Evolutionary conservation across 2,797 vertebrate genomes (phyloP).

Genomic region (Anguilla pacifica): DNA sequence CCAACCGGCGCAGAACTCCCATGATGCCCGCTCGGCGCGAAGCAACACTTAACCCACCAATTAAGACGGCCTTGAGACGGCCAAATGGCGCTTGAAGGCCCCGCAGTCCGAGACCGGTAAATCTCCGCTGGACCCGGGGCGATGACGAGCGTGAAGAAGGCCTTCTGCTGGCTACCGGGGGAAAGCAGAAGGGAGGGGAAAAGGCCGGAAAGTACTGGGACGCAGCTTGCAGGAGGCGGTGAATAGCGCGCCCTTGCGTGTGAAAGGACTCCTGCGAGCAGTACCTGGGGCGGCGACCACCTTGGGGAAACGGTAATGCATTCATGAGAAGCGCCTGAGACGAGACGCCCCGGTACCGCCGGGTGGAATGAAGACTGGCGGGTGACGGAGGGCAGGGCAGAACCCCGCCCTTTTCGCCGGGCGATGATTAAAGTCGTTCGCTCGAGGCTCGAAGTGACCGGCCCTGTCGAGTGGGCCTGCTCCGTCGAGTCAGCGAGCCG

Average conservation of each 20-base stretch:
- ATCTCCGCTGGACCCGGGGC: background rate
- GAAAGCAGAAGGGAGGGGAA: background rate
- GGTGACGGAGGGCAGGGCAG: background rate
- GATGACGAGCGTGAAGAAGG: background rate
- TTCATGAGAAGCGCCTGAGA: background rate
- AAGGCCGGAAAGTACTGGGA: background rate
- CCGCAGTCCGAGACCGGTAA: background rate
- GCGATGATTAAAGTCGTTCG: conserved; percentile 4
- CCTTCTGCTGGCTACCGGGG: background rate
- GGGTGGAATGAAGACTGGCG: conserved; percentile 2
- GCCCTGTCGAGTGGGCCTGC: background rate
- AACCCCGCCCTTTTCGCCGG: background rate
- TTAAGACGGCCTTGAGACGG: background rate
- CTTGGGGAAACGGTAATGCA: conserved; percentile 1
- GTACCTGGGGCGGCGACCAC: background rate
- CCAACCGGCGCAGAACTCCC: background rate
- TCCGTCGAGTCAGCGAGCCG: background rate
- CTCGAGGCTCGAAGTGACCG: background rate
- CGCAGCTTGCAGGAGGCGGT: background rate
- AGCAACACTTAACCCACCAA: background rate
- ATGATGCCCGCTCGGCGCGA: background rate
- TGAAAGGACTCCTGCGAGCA: background rate
- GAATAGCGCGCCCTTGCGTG: background rate
- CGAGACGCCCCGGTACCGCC: background rate
- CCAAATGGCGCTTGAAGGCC: background rate